A percentile compares a stretch with the other conserved stretches of the same genome.
Conservation (phyloP, 2,888 invertebrate genomes). For the Idaea dimidiata region DNA sequence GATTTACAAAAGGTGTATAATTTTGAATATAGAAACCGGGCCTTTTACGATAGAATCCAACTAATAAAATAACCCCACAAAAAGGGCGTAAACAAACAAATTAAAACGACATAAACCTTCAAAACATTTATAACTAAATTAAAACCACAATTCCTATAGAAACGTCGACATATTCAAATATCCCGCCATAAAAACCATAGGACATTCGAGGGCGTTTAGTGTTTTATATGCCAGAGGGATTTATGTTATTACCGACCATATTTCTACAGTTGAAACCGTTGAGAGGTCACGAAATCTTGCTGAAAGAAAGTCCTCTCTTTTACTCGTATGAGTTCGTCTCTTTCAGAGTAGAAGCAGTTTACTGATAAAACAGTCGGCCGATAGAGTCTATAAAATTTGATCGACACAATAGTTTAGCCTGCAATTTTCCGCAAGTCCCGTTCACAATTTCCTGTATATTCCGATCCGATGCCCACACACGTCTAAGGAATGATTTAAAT, state of each 20-base stretch:
- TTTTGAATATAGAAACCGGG: too few species aligned
- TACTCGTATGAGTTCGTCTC: conserved; percentile 48
- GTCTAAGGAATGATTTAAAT: too few species aligned
- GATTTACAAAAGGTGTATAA: too few species aligned
- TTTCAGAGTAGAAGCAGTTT: conserved; percentile 25
- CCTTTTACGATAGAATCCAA: neutral
- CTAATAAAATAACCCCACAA: neutral
- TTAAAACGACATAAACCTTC: neutral
- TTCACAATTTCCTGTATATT: too few species aligned
- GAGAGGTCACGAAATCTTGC: conserved; percentile 80
- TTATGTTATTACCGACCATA: conserved; percentile 81
- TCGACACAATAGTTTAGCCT: too few species aligned
- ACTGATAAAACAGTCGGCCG: too few species aligned
- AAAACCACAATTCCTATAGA: neutral
- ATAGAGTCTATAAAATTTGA: too few species aligned
- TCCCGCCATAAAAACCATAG: conserved; percentile 60
- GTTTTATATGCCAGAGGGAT: conserved; percentile 81
- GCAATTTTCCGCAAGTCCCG: too few species aligned
- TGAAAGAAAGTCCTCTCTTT: conserved; percentile 54
- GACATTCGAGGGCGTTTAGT: conserved; percentile 78
- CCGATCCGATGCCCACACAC: too few species aligned
- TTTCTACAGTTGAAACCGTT: conserved; percentile 77
- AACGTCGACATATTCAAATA: neutral
- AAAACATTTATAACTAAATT: neutral
- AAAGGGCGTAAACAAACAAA: neutral